phyloP scores from a whole-genome alignment of 2,888 invertebrate species.

The Mechanitis messenoides region DNA sequence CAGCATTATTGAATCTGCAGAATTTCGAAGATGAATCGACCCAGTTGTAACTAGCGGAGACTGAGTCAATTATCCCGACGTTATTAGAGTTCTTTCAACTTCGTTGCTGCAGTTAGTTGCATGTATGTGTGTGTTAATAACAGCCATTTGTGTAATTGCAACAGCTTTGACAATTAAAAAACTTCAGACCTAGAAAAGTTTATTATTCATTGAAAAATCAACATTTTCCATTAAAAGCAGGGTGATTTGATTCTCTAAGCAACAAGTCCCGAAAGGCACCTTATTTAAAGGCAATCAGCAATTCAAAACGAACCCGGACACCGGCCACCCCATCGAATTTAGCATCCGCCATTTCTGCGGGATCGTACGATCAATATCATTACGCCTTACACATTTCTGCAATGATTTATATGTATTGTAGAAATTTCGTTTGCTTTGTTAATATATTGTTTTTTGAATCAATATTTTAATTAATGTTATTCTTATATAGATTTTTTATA shows the following conservation, averaged over 20 bases:
- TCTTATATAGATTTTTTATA: no score
- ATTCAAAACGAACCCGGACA: slow-evolving; percentile 45
- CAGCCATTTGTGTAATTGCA: not conserved
- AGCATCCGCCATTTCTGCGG: slow-evolving; percentile 26
- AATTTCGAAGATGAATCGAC: slow-evolving; percentile 19
- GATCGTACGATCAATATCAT: slow-evolving; percentile 6
- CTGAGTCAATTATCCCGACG: slow-evolving; percentile 14
- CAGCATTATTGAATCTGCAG: no score
- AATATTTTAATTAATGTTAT: no score
- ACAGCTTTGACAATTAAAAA: not conserved
- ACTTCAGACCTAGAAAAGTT: not conserved
- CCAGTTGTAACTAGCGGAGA: slow-evolving; percentile 17
- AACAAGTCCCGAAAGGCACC: slow-evolving; percentile 40
- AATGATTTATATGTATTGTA: not conserved
- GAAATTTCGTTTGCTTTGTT: not conserved
- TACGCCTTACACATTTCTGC: not conserved
- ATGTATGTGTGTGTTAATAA: not conserved
- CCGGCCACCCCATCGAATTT: slow-evolving; percentile 32
- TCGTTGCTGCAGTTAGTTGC: not conserved
- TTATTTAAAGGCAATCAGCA: slow-evolving; percentile 49
- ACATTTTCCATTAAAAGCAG: slow-evolving; percentile 48
- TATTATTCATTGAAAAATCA: slow-evolving; percentile 48
- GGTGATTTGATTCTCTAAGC: slow-evolving; percentile 41
- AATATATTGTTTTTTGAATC: no score
- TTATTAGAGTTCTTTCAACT: no score